Evolutionary conservation across 2,888 invertebrate species (phyloP), one percentile per base, ranked within the genome.

Genomic region (Gisinianus flammeolus): DNA sequence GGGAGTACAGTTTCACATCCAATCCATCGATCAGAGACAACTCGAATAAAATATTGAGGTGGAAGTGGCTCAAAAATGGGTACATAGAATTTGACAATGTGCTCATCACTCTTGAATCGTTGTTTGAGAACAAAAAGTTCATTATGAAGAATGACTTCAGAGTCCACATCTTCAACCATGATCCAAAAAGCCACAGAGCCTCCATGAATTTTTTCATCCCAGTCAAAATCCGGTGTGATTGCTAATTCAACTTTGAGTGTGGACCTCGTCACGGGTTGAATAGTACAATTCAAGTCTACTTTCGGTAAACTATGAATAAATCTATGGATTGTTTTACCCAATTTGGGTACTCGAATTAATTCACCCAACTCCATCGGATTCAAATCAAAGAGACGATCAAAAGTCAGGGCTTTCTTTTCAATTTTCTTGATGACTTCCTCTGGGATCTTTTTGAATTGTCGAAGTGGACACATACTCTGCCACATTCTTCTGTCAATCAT

Each of bases 401-500:
- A 96, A 0, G 95, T 94, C 86, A 96, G 94, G 87, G 94, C 94
- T 85, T 99, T 99, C 90, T 99, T 99, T 87, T 99, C 99, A 31
- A 99, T 92, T 87, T 98, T 98, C 86, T 97, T 95, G 10, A 98
- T 93, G 24, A 96, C 93, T 89, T 98, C 98, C 86, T 96, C 97
- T 0, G 96, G 98, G 91, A 98, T 97, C 87, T 97, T 98, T 83
- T 94, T 91, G 86, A 99, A 99, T 87, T 99, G 99, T 19, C 99
- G 88, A 19, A 99, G 89, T 0, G 99, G 99, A 1, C 97, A 97
- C 97, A 99, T 97, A 0, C 97, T 97, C 87, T 98, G 98, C 99
- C 99, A 99, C 97, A 98, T 98, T 44, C 98, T 90, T 0, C 96
- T 91, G 87, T 98, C 97, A 79, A 99, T 96, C 98, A 99, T 99